These are phyloP conservation scores for Ciconia stormi DNA, from an alignment of 2,113 vertebrate species.

Conservation along the genomic window DNA sequence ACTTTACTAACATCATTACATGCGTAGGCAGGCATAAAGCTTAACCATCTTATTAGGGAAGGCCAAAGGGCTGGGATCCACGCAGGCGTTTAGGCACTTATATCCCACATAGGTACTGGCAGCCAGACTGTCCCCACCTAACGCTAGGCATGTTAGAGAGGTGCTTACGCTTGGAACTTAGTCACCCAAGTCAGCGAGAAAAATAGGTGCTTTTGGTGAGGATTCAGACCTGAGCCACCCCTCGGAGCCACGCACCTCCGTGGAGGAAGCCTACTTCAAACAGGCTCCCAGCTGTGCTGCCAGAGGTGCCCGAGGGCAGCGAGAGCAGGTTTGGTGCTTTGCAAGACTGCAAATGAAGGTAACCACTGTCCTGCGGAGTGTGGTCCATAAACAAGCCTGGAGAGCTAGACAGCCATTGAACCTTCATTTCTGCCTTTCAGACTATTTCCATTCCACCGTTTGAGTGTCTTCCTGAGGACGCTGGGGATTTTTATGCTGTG, in stretches of 20 bases:
- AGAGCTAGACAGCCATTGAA: fast-evolving
- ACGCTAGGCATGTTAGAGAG: neutral
- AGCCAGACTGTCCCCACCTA: neutral
- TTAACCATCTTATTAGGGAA: neutral
- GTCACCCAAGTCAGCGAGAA: neutral
- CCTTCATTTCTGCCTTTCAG: neutral
- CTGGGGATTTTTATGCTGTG: neutral
- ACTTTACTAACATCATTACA: neutral
- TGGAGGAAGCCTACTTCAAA: neutral
- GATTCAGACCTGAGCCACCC: neutral
- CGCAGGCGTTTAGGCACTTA: neutral
- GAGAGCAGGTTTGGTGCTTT: neutral
- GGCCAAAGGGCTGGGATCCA: neutral
- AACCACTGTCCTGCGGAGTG: neutral
- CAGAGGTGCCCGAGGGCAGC: fast-evolving
- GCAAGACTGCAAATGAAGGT: neutral
- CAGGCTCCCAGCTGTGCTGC: neutral
- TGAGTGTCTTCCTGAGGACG: neutral
- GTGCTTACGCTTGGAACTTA: neutral
- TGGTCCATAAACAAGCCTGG: neutral
- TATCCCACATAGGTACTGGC: fast-evolving
- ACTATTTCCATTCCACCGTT: neutral
- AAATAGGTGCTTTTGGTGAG: fast-evolving
- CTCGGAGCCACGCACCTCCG: neutral
- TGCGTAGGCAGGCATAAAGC: neutral